Evolutionary conservation across 2,888 invertebrate species (phyloP).

Genomic region (Quadroppia sp.): DNA sequence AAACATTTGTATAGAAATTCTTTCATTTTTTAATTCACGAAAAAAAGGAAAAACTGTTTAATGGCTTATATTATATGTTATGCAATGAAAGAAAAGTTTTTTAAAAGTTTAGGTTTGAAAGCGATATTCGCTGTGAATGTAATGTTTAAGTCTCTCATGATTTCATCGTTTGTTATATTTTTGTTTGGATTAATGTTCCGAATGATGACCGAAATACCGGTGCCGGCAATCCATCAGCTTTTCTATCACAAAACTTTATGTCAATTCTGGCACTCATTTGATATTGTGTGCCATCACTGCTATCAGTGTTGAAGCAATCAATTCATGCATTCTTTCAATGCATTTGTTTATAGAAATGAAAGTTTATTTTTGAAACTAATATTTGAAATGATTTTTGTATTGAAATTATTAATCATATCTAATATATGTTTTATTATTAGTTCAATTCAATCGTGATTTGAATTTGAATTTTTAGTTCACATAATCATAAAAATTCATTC

Average conservation of each 20-base stretch:
- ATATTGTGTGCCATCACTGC: neutral
- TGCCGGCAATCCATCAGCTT: conserved; percentile 7
- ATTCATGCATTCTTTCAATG: neutral
- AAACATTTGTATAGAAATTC: conserved; percentile 7
- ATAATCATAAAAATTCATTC: conserved; percentile 21
- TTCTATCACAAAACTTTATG: conserved; percentile 13
- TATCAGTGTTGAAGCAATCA: neutral
- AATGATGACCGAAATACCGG: neutral
- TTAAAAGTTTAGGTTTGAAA: conserved; percentile 14
- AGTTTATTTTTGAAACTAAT: no score
- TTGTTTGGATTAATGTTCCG: conserved; percentile 2
- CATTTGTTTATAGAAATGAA: neutral
- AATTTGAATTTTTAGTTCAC: neutral
- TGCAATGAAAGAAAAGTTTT: neutral
- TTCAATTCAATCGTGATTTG: neutral
- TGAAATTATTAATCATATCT: neutral
- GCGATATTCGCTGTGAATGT: conserved; percentile 10
- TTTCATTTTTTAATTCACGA: conserved; percentile 26
- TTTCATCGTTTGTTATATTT: conserved; percentile 17
- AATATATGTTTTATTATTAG: neutral
- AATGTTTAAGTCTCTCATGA: conserved; percentile 2
- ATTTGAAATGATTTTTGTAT: no score
- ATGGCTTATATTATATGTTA: conserved; percentile 31
- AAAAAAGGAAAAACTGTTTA: conserved; percentile 29
- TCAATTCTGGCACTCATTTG: conserved; percentile 12